Base-by-base conservation (phyloP, 2,797 vertebrate species). In the Apogon talboti region DNA sequence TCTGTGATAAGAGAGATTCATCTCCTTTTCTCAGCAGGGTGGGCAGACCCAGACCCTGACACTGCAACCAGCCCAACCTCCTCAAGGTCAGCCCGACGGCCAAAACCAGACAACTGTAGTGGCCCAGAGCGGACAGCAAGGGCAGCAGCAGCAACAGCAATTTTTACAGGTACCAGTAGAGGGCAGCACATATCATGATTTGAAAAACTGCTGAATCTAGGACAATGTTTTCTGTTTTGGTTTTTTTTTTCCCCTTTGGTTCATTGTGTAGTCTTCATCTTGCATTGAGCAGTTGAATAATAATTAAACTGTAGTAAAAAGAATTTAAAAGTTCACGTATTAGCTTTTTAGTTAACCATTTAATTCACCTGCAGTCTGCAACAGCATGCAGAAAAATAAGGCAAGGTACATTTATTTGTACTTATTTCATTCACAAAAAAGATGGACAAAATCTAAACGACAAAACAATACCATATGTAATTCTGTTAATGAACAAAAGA, bases 1-100 rank as follows among this genome's bases (percentile, higher is more conserved):
- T n/a, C n/a, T 53, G 15, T 49, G 46, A 67, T 65, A 63, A 82
- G 40, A n/a, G 9, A 2, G 69, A 3, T 71, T 44, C 12, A 24
- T 12, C 8, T 57, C 14, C 10, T 78, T 19, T 44, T 19, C 59
- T 66, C 76, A 91, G 87, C 94, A 93, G 87, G 96, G 95, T 16
- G 96, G 95, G 59, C 96, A 94, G 83, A 83, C 95, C 0, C 97
- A 96, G 91, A 94, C 96, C 12, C 81, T 97, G 71, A 93, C 96
- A 15, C 77, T 95, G 21, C 93, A 94, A 67, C 83, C 92, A 0
- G 89, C 92, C 18, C 92, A 91, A 61, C 52, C 84, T 0, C 18
- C 81, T 10, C 92, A 91, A 80, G 76, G 81, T 46, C 90, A 90
- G 52, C 73, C 85, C 0, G 92, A 93, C 1, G 41, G 74, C 16